Conservation (phyloP, 2,113 vertebrate species). For the Xiphorhynchus elegans region DNA sequence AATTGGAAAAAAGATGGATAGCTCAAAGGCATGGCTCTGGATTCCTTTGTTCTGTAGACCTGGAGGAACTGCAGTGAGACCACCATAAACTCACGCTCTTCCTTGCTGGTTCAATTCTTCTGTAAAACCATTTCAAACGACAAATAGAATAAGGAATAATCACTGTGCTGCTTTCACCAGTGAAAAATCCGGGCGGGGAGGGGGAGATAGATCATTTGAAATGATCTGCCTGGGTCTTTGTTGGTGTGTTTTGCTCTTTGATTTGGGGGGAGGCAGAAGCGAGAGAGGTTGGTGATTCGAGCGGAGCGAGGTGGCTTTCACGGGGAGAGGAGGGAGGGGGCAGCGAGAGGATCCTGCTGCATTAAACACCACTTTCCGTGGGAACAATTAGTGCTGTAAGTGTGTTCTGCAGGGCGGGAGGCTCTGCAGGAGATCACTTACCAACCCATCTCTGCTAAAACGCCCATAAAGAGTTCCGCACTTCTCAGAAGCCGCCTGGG, state of each 20-base stretch:
- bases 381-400: conserved; percentile 81
- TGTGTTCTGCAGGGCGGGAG: conserved; percentile 73
- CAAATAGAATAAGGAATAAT: neutral
- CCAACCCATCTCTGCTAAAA: conserved; percentile 73
- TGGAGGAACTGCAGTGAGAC: neutral
- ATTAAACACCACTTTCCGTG: conserved; percentile 79
- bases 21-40: neutral
- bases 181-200: neutral
- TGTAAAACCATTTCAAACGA: neutral
- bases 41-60: neutral
- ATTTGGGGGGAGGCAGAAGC: neutral
- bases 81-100: neutral
- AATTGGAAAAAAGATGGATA: neutral
- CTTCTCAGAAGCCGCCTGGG: conserved; percentile 74
- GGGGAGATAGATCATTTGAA: neutral
- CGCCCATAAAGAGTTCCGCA: conserved; percentile 71
- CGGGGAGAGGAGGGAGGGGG: neutral
- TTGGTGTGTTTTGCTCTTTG: neutral
- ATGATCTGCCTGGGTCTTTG: neutral
- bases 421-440: conserved; percentile 71
- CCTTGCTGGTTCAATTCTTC: neutral
- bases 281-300: neutral
- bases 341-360: conserved; percentile 62
- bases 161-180: neutral
- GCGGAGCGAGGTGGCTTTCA: neutral